Conservation (phyloP, 2,797 vertebrate genomes). For the Smutsia gigantea region DNA sequence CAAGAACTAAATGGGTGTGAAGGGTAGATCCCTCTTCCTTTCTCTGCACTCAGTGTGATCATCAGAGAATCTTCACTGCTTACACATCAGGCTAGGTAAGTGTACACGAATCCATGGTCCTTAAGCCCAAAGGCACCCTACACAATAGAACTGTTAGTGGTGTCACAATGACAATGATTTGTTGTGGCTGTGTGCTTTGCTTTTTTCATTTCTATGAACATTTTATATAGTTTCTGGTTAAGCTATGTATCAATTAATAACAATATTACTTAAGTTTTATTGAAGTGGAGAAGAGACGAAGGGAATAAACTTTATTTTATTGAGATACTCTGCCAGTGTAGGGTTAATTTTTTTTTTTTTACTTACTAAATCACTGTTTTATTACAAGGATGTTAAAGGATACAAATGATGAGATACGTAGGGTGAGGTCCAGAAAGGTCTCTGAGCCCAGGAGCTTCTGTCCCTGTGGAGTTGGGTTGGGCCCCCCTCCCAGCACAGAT, state of each 20-base stretch:
- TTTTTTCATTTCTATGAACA: not conserved
- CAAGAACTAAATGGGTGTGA: not conserved
- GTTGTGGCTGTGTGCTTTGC: not conserved
- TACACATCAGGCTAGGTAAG: not conserved
- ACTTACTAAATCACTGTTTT: too few species aligned
- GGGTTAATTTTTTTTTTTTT: not conserved
- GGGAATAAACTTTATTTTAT: not conserved
- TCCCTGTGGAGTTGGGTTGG: too few species aligned
- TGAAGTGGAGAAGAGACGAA: not conserved
- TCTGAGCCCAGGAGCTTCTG: too few species aligned
- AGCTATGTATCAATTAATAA: not conserved
- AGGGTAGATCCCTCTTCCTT: not conserved
- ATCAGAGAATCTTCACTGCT: not conserved
- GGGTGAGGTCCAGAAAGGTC: too few species aligned
- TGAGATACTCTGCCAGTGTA: not conserved
- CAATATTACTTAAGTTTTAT: not conserved
- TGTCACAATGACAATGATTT: too few species aligned
- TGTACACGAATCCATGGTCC: not conserved
- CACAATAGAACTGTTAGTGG: not conserved
- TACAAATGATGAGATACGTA: too few species aligned
- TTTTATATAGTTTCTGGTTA: not conserved
- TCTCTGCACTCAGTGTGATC: not conserved
- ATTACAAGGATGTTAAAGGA: too few species aligned
- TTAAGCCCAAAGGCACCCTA: not conserved
- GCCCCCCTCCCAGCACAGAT: too few species aligned